phyloP scores from a whole-genome alignment of 2,113 vertebrate genomes.

The Python bivittatus region DNA sequence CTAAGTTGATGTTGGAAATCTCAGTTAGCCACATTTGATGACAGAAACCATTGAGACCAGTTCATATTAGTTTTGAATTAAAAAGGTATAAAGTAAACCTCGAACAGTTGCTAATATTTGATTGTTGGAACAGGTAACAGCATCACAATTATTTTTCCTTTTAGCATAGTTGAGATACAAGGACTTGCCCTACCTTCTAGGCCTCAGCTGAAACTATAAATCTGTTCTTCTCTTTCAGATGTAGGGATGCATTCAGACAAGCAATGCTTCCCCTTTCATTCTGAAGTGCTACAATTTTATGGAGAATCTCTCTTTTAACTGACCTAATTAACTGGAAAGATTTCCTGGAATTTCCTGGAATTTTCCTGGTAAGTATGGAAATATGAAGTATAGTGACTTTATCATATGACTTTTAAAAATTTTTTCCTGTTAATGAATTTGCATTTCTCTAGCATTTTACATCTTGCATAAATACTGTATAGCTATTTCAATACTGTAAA shows the following conservation, averaged over 20 bases:
- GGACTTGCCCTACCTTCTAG: background rate
- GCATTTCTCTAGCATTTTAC: background rate
- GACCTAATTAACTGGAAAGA: background rate
- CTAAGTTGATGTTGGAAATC: background rate
- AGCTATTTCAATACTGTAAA: background rate
- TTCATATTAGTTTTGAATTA: background rate
- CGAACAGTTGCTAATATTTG: background rate
- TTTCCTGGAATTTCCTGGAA: background rate
- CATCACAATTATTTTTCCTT: background rate
- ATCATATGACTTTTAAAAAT: background rate
- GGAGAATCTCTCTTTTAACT: background rate
- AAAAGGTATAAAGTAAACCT: background rate
- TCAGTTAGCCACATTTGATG: background rate
- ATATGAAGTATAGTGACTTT: background rate
- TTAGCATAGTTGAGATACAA: background rate
- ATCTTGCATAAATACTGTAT: background rate
- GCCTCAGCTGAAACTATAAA: background rate
- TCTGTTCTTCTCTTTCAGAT: background rate
- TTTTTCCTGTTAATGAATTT: background rate
- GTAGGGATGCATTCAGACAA: too few relatives aligned
- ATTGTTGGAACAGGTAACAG: background rate
- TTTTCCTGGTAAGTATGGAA: background rate
- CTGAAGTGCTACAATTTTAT: too few relatives aligned
- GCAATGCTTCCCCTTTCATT: too few relatives aligned
- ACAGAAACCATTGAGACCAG: background rate